A percentile compares a stretch with the other conserved stretches of the same genome.
These are phyloP conservation scores for Lycocerus yunnanus DNA, from an alignment of 2,888 invertebrate genomes.

Conservation along the genomic window DNA sequence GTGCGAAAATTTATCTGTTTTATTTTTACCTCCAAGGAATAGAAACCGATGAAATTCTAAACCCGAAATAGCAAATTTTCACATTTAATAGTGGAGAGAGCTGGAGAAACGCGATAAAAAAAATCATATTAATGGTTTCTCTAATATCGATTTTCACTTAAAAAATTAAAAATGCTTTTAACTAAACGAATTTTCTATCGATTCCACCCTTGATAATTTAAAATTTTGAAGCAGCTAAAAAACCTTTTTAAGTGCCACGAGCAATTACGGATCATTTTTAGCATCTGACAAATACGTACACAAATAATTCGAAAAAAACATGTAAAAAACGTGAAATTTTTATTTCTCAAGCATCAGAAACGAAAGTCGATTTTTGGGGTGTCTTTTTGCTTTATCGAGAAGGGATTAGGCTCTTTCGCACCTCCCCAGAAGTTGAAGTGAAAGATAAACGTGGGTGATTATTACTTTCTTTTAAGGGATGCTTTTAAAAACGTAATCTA, in stretches of 20 bases:
- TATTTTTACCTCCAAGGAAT: too few relatives aligned
- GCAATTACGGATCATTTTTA: background rate
- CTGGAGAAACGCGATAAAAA: background rate
- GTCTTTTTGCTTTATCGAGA: constrained; percentile 4
- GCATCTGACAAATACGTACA: too few relatives aligned
- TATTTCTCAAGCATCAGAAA: constrained; percentile 1
- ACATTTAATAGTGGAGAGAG: too few relatives aligned
- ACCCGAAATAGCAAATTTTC: too few relatives aligned
- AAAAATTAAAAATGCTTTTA: background rate
- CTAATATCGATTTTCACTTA: background rate
- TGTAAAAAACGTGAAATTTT: background rate
- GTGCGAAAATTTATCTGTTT: too few relatives aligned
- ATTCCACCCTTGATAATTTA: background rate
- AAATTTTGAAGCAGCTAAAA: background rate
- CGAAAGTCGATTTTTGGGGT: constrained; percentile 2
- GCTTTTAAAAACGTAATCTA: background rate
- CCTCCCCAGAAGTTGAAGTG: constrained; percentile 5
- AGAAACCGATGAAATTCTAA: too few relatives aligned
- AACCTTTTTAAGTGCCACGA: background rate
- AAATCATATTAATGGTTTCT: background rate
- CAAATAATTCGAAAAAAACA: background rate
- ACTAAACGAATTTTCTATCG: background rate
- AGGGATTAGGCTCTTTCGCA: constrained; percentile 8
- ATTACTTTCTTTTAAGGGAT: background rate
- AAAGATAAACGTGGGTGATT: background rate